Conservation (phyloP, 1,140 invertebrate species). For the Eueides isabella region DNA sequence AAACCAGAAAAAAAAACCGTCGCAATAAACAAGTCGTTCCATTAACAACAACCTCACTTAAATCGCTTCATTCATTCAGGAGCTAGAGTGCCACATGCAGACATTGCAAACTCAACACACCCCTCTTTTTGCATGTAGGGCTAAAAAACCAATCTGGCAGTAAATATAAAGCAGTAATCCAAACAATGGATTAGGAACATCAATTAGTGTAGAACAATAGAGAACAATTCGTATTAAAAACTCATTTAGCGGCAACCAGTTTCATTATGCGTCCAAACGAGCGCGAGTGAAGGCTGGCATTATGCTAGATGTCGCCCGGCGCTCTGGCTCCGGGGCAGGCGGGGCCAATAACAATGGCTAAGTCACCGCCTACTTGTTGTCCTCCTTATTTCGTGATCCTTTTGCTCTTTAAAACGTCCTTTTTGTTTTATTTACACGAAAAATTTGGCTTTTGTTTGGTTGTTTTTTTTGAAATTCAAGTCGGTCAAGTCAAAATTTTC, state of each 20-base stretch:
- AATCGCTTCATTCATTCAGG: too few species aligned
- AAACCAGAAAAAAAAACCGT: too few species aligned
- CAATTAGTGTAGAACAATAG: constrained; percentile 33
- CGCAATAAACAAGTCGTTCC: too few species aligned
- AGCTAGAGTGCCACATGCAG: too few species aligned
- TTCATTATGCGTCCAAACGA: constrained; percentile 41
- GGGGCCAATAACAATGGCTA: constrained; percentile 36
- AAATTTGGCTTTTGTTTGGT: background rate
- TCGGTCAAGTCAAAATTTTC: background rate
- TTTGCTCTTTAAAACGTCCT: constrained; percentile 3
- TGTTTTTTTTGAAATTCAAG: background rate
- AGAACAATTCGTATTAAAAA: constrained; percentile 41
- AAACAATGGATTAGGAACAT: constrained; percentile 21
- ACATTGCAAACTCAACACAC: too few species aligned
- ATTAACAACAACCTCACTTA: too few species aligned
- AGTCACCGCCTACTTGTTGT: constrained; percentile 33
- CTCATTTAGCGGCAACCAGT: constrained; percentile 35
- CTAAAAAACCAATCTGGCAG: background rate
- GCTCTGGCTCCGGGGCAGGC: constrained; percentile 28
- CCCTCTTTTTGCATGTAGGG: too few species aligned
- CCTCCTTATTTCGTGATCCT: constrained; percentile 16
- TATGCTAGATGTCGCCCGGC: constrained; percentile 35
- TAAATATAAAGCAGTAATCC: background rate
- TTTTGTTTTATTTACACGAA: constrained; percentile 5
- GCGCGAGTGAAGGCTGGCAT: constrained; percentile 28